Base-by-base conservation (phyloP, 2,797 vertebrate genomes). In the Sebastes trivittatus region DNA sequence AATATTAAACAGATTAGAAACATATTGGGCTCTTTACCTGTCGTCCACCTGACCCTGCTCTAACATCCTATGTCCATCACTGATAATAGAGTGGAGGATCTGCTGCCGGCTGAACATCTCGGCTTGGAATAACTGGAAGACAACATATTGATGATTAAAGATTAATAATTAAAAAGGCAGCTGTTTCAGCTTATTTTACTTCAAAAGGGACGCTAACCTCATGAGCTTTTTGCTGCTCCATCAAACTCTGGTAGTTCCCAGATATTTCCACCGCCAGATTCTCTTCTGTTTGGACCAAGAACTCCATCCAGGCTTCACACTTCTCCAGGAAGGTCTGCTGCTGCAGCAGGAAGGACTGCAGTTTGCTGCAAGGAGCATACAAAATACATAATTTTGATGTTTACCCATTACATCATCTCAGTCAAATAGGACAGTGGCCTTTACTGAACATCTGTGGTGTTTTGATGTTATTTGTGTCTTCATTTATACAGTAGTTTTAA, bases 21-120 rank as follows among this genome's bases (percentile, higher is more conserved):
- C 8, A 81, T 20, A 20, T 56, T 18, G 11, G 6, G 27, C 5
- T 60, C 8, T 29, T 87, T 95, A 99, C 98, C 98, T 98, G 96
- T 99, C 97, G 82, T 98, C 97, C 69, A 99, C 98, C 83, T 98
- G 97, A 87, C 98, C 98, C 96, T 99, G 98, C 92, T 99, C 98
- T 72, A 99, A 92, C 88, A 99, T 97, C 84, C 87, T 96, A 77
- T 99, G 98, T 38, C 98, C 98, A 73, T 99, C 97, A 84, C 93
- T 94, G 92, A 99, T 98, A 83, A 99, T 98, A 0, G 98, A 98
- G 93, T 98, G 97, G 42, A 99, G 96, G 93, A 99, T 97, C 95
- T 99, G 98, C 89, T 99, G 98, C 49, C 97, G 97, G 84, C 98
- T 99, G 94, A 99, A 99, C 97, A 99, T 99, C 95, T 99, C 98